A percentile compares a stretch with the other conserved stretches of the same genome.
phyloP scores from a whole-genome alignment of 2,888 invertebrate species.

The Drosophila suboccidentalis region DNA sequence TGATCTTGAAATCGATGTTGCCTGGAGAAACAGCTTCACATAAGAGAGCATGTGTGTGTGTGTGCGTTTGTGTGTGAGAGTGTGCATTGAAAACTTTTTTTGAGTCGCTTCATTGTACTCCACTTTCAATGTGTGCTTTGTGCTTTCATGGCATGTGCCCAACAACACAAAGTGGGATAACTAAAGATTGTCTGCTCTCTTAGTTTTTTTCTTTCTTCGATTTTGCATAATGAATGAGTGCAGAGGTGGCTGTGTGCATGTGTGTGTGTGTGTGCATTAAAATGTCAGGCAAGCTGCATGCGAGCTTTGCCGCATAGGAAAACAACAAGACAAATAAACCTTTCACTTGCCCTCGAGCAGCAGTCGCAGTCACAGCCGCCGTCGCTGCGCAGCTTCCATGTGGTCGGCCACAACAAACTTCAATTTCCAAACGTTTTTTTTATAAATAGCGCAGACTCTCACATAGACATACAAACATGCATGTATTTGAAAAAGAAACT shows the following conservation, averaged over 20 bases:
- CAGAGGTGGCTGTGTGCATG: slow-evolving; percentile 38
- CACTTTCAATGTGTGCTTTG: slow-evolving; percentile 38
- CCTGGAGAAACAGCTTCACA: slow-evolving; percentile 49
- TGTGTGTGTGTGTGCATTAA: slow-evolving; percentile 13
- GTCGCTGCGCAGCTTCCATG: slow-evolving; percentile 48
- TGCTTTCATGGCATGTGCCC: slow-evolving; percentile 42
- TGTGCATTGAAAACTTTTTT: slow-evolving; percentile 38
- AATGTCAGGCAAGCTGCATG: slow-evolving; percentile 34
- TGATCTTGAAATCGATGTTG: slow-evolving; percentile 34
- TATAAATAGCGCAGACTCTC: slow-evolving; percentile 58
- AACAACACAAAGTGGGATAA: slow-evolving; percentile 40
- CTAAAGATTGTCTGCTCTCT: slow-evolving; percentile 16
- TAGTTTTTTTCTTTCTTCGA: slow-evolving; percentile 5
- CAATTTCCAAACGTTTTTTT: slow-evolving; percentile 47
- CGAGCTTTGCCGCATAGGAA: slow-evolving; percentile 40
- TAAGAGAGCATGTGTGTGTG: slow-evolving; percentile 4
- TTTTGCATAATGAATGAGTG: slow-evolving; percentile 57
- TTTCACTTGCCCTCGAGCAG: slow-evolving; percentile 64
- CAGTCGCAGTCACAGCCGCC: background rate
- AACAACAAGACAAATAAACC: slow-evolving; percentile 37
- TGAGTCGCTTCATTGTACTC: slow-evolving; percentile 35
- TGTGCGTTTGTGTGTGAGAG: slow-evolving; percentile 12
- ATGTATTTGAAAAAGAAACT: slow-evolving; percentile 18
- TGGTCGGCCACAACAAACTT: slow-evolving; percentile 55
- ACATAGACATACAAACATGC: slow-evolving; percentile 22